These are phyloP conservation scores for Epirrhoe alternata DNA, from an alignment of 2,888 invertebrate species.

Conservation along the genomic window DNA sequence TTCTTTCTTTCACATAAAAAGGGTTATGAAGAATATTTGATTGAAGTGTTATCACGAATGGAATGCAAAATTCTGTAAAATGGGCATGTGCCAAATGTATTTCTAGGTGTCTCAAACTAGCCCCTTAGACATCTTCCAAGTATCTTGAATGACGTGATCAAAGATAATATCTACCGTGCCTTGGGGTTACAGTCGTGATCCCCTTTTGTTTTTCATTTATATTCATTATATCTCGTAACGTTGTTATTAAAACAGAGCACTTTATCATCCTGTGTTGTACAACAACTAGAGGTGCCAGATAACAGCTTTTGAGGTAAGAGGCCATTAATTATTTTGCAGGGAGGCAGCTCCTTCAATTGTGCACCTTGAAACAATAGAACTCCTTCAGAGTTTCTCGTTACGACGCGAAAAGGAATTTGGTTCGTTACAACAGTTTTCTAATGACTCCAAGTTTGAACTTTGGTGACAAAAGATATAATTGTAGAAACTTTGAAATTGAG, in stretches of 20 bases:
- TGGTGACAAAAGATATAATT: constrained; percentile 1
- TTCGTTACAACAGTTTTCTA: constrained; percentile 4
- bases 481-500: neutral
- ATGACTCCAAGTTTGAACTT: constrained; percentile 4
- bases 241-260: constrained; percentile 11
- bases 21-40: neutral
- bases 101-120: no score
- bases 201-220: no score
- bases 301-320: constrained; percentile 7
- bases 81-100: no score
- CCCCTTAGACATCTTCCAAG: no score
- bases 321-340: constrained; percentile 18
- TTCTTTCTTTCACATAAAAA: neutral
- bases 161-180: no score
- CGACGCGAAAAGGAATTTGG: constrained; percentile 9
- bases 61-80: no score
- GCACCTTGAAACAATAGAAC: constrained; percentile 20
- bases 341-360: constrained; percentile 11
- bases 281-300: constrained; percentile 9
- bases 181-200: no score
- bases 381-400: constrained; percentile 16
- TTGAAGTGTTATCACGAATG: neutral
- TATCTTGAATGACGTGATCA: no score
- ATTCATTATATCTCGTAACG: neutral
- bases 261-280: constrained; percentile 11